Evolutionary conservation across 2,113 vertebrate genomes (phyloP).

Genomic region (Heterochromis multidens): DNA sequence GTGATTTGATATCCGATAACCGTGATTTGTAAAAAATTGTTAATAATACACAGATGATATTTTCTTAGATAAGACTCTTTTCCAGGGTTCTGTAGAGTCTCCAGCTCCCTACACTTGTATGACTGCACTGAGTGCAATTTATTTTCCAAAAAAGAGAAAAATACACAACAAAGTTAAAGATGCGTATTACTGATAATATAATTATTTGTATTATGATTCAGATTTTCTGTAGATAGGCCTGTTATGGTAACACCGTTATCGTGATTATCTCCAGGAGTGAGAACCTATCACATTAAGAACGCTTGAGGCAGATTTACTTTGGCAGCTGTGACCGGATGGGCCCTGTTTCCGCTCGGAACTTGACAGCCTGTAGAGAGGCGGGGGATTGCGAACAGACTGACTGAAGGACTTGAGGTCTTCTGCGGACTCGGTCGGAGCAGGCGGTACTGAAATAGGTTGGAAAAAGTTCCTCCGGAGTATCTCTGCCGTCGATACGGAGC

Average conservation of each 20-base stretch:
- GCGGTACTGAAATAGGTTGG: neutral
- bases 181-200: neutral
- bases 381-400: constrained; percentile 41
- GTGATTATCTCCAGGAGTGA: neutral
- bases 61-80: neutral
- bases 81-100: neutral
- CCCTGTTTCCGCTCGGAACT: rapidly evolving
- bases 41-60: neutral
- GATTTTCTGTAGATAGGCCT: neutral
- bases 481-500: neutral
- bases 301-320: constrained; percentile 17
- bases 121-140: neutral
- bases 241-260: neutral
- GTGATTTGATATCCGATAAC: neutral
- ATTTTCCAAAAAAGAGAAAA: neutral
- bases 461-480: neutral
- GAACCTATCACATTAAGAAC: too few relatives aligned
- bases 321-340: constrained; percentile 3
- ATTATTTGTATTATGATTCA: neutral
- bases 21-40: neutral
- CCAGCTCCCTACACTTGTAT: neutral
- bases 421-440: neutral
- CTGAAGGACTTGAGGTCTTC: neutral
- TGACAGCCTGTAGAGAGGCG: constrained; percentile 28
- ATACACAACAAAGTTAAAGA: neutral